A percentile compares a stretch with the other conserved stretches of the same genome.
Evolutionary conservation across 1,140 invertebrate species (phyloP).

Genomic region (Bradynema listronoti): DNA sequence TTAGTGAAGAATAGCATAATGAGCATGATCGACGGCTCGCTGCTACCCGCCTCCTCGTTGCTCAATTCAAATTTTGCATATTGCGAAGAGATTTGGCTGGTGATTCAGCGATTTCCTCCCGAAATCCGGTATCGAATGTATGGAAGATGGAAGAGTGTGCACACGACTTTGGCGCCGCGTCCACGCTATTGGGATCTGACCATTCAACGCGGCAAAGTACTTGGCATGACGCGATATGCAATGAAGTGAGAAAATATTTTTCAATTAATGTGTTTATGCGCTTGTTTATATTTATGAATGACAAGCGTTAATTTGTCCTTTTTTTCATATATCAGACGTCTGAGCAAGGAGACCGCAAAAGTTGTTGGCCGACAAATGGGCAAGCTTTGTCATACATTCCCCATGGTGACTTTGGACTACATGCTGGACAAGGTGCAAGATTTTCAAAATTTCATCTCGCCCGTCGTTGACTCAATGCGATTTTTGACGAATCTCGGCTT

Average conservation of each 20-base stretch:
- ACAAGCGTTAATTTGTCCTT: background rate
- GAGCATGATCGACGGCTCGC: conserved; percentile 74
- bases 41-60: conserved; percentile 81
- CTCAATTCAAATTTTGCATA: conserved; percentile 88
- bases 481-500: conserved; percentile 90
- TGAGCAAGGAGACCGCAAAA: conserved; percentile 97
- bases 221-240: conserved; percentile 86
- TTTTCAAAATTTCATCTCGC: conserved; percentile 89
- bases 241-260: conserved; percentile 70
- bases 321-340: conserved; percentile 65
- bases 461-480: conserved; percentile 94
- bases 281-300: background rate
- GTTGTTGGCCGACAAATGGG: conserved; percentile 86
- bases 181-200: conserved; percentile 72
- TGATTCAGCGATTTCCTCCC: conserved; percentile 85
- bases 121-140: conserved; percentile 83
- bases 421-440: conserved; percentile 84
- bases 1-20: conserved; percentile 63
- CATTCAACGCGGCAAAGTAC: conserved; percentile 72
- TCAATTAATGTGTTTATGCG: background rate
- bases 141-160: conserved; percentile 84
- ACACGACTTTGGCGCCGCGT: no score
- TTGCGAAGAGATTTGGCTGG: conserved; percentile 87
- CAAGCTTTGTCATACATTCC: conserved; percentile 90
- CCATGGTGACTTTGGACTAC: conserved; percentile 90